A percentile compares a stretch with the other conserved stretches of the same genome.
Conservation (phyloP, 2,113 vertebrate species). For the Drymodes brunneopygia region DNA sequence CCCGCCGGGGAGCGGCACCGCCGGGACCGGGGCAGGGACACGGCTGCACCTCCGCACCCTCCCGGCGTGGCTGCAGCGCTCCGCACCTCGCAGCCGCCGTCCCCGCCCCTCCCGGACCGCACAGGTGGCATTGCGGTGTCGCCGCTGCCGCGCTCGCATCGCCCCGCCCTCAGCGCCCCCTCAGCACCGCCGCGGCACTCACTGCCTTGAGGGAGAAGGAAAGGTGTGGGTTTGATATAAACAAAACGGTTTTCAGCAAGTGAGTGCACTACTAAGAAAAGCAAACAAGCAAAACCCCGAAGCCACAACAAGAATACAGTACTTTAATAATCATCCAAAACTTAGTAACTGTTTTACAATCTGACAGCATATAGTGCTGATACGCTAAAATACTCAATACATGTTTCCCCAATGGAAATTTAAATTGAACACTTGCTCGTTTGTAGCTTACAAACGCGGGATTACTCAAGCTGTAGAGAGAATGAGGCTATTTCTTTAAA, state of each 20-base stretch:
- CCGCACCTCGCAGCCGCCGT: neutral
- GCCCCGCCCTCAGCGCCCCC: neutral
- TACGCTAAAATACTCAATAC: neutral
- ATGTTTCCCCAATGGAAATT: conserved; percentile 32
- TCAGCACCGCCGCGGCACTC: fast-evolving
- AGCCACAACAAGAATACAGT: neutral
- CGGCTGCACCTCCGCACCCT: neutral
- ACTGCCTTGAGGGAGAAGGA: fast-evolving
- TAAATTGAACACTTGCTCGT: neutral
- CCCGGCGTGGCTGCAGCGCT: neutral
- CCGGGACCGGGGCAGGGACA: too few species aligned
- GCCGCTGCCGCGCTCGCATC: fast-evolving
- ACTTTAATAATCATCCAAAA: neutral
- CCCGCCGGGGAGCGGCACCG: neutral
- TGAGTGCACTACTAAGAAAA: fast-evolving
- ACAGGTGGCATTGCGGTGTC: too few species aligned
- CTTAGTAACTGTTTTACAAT: conserved; percentile 27
- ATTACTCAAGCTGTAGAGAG: conserved; percentile 2
- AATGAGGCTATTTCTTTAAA: neutral
- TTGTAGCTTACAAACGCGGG: conserved; percentile 18
- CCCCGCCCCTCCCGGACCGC: too few species aligned
- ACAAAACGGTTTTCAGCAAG: fast-evolving
- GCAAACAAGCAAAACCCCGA: neutral
- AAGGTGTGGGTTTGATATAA: fast-evolving
- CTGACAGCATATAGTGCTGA: conserved; percentile 19